phyloP scores from a whole-genome alignment of 2,113 vertebrate genomes.

The Canis aureus region DNA sequence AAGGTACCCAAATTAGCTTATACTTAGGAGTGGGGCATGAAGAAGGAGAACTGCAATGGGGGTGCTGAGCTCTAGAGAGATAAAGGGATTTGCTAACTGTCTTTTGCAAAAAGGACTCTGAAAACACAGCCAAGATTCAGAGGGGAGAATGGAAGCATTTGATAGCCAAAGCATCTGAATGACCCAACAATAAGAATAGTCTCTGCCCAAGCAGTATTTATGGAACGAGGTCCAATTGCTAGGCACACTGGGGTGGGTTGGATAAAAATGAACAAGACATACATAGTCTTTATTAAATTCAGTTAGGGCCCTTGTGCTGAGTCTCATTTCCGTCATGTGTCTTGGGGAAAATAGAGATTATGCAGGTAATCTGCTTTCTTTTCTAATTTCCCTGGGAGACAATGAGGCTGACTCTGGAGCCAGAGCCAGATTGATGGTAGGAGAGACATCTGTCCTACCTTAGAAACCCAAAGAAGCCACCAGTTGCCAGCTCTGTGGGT shows the following conservation, averaged over 20 bases:
- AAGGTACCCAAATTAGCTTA: conserved; percentile 64
- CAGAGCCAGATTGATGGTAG: not conserved
- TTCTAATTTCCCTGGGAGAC: not conserved
- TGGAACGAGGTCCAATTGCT: not conserved
- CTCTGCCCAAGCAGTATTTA: not conserved
- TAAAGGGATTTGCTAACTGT: not conserved
- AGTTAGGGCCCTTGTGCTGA: not conserved
- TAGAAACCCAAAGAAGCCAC: conserved; percentile 74
- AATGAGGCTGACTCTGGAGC: not conserved
- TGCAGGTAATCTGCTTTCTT: not conserved
- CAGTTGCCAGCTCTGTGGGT: not conserved
- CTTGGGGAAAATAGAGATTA: not conserved
- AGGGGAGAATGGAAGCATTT: not conserved
- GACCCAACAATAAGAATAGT: not conserved
- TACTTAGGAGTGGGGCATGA: not conserved
- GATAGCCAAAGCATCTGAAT: not conserved
- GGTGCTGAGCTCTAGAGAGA: not conserved
- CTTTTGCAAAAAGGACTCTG: conserved; percentile 18
- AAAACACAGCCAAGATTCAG: not conserved
- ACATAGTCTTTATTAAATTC: not conserved
- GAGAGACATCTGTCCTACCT: conserved; percentile 62
- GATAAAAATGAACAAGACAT: not conserved
- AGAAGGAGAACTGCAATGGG: not conserved
- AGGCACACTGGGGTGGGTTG: not conserved
- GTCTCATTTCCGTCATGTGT: not conserved